These are phyloP conservation scores for Drosophila kohkoa DNA, from an alignment of 1,140 invertebrate species.

Conservation along the genomic window DNA sequence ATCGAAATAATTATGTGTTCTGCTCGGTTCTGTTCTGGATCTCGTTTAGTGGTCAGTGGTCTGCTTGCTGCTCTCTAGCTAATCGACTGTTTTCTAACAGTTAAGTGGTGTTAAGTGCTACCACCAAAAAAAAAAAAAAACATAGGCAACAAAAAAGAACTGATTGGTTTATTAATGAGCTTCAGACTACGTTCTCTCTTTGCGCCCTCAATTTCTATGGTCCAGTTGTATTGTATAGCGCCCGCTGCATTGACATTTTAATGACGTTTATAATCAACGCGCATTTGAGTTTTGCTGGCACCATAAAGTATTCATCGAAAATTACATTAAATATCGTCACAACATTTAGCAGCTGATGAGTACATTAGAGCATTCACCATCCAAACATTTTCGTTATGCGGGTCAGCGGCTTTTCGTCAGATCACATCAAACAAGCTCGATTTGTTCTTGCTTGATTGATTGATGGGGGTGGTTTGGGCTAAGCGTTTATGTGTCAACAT, in stretches of 20 bases:
- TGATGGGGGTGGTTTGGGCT: conserved; percentile 39
- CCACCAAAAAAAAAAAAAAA: conserved; percentile 20
- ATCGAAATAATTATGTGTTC: conserved; percentile 22
- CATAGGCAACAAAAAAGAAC: conserved; percentile 37
- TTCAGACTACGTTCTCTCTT: conserved; percentile 1
- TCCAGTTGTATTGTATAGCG: conserved; percentile 15
- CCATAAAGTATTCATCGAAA: conserved; percentile 53
- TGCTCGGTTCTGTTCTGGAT: conserved; percentile 2
- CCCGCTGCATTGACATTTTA: conserved; percentile 33
- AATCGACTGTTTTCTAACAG: conserved; percentile 63
- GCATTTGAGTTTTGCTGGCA: conserved; percentile 58
- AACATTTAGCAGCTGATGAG: conserved; percentile 66
- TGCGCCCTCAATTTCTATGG: conserved; percentile 29
- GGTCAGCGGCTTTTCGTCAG: conserved; percentile 57
- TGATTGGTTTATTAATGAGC: conserved; percentile 45
- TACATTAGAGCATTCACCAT: conserved; percentile 15
- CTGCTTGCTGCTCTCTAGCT: conserved; percentile 32
- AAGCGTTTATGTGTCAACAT: neutral
- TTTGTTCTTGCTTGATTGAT: conserved; percentile 51
- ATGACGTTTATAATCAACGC: conserved; percentile 16
- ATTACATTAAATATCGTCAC: conserved; percentile 40
- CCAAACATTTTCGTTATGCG: conserved; percentile 50
- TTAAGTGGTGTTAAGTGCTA: conserved; percentile 70
- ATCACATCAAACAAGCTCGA: conserved; percentile 24
- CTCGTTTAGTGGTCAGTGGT: conserved; percentile 29